Evolutionary conservation across 2,888 invertebrate species (phyloP).

Genomic region (Lycocerus yunnanus): DNA sequence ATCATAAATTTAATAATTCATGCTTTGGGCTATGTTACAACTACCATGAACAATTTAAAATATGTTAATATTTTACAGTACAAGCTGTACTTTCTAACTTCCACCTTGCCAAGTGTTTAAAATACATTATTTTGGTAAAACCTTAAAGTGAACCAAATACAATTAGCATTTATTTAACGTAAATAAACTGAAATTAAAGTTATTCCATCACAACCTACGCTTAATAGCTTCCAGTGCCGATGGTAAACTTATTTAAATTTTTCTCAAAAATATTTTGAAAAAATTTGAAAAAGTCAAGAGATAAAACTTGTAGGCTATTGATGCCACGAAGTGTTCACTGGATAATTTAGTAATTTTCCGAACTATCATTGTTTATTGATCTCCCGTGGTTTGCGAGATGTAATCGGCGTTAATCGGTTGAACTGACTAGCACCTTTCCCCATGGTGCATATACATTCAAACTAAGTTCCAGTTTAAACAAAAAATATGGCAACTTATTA

Average conservation of each 20-base stretch:
- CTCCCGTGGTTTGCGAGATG: slow-evolving; percentile 50
- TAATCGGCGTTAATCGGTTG: slow-evolving; percentile 54
- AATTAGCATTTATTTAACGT: no score
- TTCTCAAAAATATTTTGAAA: no score
- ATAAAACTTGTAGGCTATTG: not conserved
- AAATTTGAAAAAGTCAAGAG: not conserved
- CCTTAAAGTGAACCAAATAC: no score
- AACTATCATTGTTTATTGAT: slow-evolving; percentile 53
- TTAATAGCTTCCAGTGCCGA: not conserved
- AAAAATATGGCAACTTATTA: not conserved
- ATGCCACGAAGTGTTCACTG: slow-evolving; percentile 41
- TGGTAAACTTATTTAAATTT: not conserved
- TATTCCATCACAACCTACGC: no score
- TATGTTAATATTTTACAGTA: no score
- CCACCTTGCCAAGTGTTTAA: no score
- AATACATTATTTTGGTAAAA: no score
- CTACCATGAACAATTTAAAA: no score
- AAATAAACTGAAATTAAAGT: no score
- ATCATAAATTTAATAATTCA: slow-evolving; percentile 9
- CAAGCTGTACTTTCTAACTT: no score
- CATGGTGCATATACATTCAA: slow-evolving; percentile 41
- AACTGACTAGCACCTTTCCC: slow-evolving; percentile 50
- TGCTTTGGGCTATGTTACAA: not conserved
- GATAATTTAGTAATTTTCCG: slow-evolving; percentile 52
- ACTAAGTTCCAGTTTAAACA: slow-evolving; percentile 24